Conservation (phyloP, 2,113 vertebrate species). For the Chionis minor region DNA sequence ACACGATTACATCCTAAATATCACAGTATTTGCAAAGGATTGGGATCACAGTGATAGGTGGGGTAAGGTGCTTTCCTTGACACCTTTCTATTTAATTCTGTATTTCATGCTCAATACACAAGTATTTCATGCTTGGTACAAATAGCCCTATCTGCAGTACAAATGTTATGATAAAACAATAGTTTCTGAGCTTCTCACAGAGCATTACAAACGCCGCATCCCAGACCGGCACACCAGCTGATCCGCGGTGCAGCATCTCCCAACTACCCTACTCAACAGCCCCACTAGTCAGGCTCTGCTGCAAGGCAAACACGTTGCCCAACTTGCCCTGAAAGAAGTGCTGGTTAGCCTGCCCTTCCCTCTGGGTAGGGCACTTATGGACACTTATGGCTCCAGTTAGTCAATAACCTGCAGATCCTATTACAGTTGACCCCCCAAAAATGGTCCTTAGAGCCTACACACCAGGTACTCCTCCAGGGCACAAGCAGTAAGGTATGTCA, state of each 20-base stretch:
- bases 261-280: rapidly evolving
- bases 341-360: background rate
- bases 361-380: no score
- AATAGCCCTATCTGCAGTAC: slow-evolving; percentile 40
- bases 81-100: slow-evolving; percentile 32
- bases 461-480: background rate
- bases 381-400: background rate
- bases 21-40: slow-evolving; percentile 41
- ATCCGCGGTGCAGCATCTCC: background rate
- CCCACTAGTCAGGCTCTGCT: background rate
- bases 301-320: background rate
- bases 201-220: background rate
- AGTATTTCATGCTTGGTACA: no score
- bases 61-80: slow-evolving; percentile 12
- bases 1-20: slow-evolving; percentile 29
- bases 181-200: background rate
- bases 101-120: slow-evolving; percentile 22
- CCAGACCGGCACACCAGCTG: background rate
- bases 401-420: background rate
- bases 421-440: background rate
- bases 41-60: background rate
- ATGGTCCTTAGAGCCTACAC: background rate
- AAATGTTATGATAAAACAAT: slow-evolving; percentile 33
- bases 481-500: background rate
- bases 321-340: background rate